Conservation (phyloP, 2,888 invertebrate species). For the Alviniconcha strummeri region DNA sequence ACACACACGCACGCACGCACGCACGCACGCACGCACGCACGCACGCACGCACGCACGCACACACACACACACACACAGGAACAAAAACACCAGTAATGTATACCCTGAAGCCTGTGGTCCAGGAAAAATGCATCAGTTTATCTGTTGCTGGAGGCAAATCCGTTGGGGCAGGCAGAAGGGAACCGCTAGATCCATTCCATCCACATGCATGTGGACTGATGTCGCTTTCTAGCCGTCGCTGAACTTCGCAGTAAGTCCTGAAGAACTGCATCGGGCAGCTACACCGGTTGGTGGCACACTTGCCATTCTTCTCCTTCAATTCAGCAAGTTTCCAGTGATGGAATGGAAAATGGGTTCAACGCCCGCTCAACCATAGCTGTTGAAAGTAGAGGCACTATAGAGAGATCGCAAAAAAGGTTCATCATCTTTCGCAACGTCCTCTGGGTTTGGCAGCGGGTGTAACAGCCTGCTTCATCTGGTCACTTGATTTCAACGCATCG, state of each 20-base stretch:
- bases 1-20: slow-evolving; percentile 9
- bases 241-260: not conserved
- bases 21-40: not conserved
- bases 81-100: not conserved
- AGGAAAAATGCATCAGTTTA: not conserved
- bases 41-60: not conserved
- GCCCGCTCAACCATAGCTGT: too few species aligned
- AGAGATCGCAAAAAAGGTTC: too few species aligned
- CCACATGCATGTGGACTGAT: not conserved
- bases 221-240: not conserved
- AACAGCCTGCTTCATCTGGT: too few species aligned
- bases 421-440: too few species aligned
- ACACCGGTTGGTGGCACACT: too few species aligned
- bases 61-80: not conserved
- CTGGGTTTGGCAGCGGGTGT: too few species aligned
- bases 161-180: not conserved
- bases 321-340: too few species aligned
- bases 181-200: not conserved
- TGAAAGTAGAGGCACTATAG: too few species aligned
- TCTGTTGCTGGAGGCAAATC: not conserved
- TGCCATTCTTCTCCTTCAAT: too few species aligned
- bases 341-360: too few species aligned
- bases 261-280: too few species aligned
- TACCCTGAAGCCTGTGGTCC: not conserved
- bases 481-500: too few species aligned